These are phyloP conservation scores for Caenorhabditis sinica DNA, from an alignment of 2,888 invertebrate genomes.

Conservation along the genomic window DNA sequence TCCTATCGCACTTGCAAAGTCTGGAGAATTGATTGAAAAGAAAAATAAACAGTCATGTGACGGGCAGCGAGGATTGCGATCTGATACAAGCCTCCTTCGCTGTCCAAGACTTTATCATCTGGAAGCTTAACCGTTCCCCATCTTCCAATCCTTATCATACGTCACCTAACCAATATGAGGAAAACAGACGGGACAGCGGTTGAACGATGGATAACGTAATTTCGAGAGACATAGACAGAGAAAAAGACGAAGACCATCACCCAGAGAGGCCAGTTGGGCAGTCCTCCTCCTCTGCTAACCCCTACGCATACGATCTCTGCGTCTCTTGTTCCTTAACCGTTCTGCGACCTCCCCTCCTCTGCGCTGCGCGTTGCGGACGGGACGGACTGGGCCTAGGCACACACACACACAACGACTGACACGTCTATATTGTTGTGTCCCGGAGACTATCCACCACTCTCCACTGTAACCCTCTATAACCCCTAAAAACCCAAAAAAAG, in stretches of 20 bases:
- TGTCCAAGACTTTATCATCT: conserved; percentile 8
- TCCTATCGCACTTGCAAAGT: not conserved
- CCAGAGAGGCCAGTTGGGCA: conserved; percentile 32
- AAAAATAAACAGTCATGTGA: conserved; percentile 2
- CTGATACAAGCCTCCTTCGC: not conserved
- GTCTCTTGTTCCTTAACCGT: not conserved
- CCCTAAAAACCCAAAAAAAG: conserved; percentile 48
- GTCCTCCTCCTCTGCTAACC: not conserved
- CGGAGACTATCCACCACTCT: conserved; percentile 54
- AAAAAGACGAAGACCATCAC: conserved; percentile 7
- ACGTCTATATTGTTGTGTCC: conserved; percentile 65
- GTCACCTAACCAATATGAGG: conserved; percentile 43
- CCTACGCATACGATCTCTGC: conserved; percentile 33
- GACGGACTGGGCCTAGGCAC: conserved; percentile 56
- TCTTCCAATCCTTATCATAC: conserved; percentile 53
- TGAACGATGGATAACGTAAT: not conserved
- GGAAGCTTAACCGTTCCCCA: conserved; percentile 23
- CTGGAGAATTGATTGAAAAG: conserved; percentile 3
- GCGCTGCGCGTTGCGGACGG: conserved; percentile 41
- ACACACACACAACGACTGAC: conserved; percentile 61
- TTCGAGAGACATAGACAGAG: not conserved
- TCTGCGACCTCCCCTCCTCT: conserved; percentile 50
- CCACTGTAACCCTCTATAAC: conserved; percentile 20
- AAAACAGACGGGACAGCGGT: conserved; percentile 41
- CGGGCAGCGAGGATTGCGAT: not conserved